Evolutionary conservation across 2,888 invertebrate genomes (phyloP).

Genomic region (Pecten maximus): DNA sequence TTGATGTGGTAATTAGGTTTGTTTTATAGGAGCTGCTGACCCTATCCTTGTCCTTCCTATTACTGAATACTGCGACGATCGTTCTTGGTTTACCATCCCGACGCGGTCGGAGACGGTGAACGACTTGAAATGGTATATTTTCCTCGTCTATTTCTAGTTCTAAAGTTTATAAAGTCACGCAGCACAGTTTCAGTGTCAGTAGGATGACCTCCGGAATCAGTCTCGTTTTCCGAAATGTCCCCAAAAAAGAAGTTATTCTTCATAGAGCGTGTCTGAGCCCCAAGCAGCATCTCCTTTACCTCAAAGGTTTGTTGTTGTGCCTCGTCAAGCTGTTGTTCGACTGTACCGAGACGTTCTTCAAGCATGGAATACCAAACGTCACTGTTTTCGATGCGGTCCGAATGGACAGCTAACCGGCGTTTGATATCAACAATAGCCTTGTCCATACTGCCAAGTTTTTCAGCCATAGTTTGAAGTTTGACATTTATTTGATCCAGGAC

Average conservation of each 20-base stretch:
- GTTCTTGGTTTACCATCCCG: neutral
- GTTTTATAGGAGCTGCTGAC: too few species aligned
- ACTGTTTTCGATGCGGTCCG: too few species aligned
- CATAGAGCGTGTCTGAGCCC: neutral
- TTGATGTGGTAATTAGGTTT: too few species aligned
- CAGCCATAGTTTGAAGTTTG: too few species aligned
- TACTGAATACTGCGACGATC: neutral
- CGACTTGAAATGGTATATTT: neutral
- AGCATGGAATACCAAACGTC: too few species aligned
- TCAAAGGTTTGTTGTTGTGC: neutral
- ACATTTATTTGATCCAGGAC: neutral
- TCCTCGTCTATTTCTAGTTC: neutral
- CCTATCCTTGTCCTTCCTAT: neutral
- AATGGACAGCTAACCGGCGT: too few species aligned
- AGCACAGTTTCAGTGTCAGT: neutral
- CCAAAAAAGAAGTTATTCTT: neutral
- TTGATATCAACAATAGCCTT: too few species aligned
- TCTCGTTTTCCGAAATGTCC: neutral
- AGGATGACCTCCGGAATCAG: too few species aligned
- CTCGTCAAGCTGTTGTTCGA: neutral
- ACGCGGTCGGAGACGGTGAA: neutral
- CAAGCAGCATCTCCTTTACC: neutral
- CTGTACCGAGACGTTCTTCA: neutral
- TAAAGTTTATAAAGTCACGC: neutral
- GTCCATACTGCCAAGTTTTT: too few species aligned